A percentile compares a stretch with the other conserved stretches of the same genome.
Evolutionary conservation across 2,797 vertebrate species (phyloP).

Genomic region (Nasua narica): DNA sequence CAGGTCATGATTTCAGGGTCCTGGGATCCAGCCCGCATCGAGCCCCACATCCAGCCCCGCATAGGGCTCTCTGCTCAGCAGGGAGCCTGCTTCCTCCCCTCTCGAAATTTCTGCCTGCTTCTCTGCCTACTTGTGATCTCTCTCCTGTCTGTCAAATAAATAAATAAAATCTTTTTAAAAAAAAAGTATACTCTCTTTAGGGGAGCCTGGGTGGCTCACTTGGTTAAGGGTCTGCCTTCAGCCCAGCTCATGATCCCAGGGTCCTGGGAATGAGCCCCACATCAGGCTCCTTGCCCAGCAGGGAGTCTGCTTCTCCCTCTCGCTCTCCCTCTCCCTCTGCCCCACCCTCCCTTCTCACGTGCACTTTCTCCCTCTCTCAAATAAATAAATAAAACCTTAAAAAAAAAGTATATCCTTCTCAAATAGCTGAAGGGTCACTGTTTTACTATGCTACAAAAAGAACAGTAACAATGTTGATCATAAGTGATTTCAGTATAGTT

Average conservation of each 20-base stretch:
- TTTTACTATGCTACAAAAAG: constrained; percentile 36
- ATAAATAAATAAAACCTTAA: background rate
- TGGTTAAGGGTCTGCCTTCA: background rate
- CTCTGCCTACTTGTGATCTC: too few relatives aligned
- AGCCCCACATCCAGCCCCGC: too few relatives aligned
- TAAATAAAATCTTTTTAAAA: too few relatives aligned
- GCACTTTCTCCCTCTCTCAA: background rate
- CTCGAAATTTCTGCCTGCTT: too few relatives aligned
- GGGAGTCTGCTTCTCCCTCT: background rate
- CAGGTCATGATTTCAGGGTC: background rate
- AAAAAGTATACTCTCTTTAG: constrained; percentile 13
- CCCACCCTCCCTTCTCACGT: background rate
- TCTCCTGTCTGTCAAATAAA: too few relatives aligned
- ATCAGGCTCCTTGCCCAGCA: background rate
- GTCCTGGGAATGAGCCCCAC: background rate
- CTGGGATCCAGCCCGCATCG: too few relatives aligned
- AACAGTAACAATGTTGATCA: background rate
- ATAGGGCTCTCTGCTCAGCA: too few relatives aligned
- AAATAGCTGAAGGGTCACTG: constrained; percentile 4
- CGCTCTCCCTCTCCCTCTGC: background rate
- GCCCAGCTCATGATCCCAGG: background rate
- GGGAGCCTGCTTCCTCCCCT: too few relatives aligned
- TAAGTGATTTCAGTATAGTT: constrained; percentile 10
- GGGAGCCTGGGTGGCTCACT: background rate
- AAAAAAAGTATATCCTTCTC: background rate